These are phyloP conservation scores for Prionailurus viverrinus DNA, from an alignment of 2,113 vertebrate genomes.

Conservation along the genomic window DNA sequence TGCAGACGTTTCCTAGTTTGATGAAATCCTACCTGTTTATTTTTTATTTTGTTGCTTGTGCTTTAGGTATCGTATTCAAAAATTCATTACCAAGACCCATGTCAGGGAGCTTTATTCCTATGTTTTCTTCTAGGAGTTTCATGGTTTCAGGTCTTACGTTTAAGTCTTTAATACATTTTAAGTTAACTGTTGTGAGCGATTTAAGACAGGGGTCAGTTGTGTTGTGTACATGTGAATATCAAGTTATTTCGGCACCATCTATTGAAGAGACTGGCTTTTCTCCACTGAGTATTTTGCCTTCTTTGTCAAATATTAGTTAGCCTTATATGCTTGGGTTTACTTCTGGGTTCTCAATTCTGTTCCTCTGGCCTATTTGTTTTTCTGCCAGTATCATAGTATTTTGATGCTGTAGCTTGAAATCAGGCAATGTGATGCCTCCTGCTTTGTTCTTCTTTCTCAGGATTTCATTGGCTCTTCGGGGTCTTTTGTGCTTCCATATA, in stretches of 20 bases:
- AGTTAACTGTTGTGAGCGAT: background rate
- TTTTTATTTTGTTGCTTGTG: background rate
- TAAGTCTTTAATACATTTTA: background rate
- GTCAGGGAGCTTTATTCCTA: background rate
- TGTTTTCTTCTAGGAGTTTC: background rate
- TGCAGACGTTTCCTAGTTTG: background rate
- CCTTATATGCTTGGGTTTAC: background rate
- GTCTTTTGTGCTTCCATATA: background rate
- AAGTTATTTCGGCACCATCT: background rate
- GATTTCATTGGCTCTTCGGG: background rate
- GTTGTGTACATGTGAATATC: background rate
- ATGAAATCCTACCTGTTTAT: background rate
- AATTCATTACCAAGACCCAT: background rate
- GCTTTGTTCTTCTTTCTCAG: background rate
- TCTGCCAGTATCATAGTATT: background rate
- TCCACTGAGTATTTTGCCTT: background rate
- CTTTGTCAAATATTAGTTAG: background rate
- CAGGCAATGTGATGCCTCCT: background rate
- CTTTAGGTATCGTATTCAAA: background rate
- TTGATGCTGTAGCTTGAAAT: background rate
- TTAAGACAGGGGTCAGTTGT: background rate
- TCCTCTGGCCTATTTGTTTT: background rate
- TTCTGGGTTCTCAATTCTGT: background rate
- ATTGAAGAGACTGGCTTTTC: background rate
- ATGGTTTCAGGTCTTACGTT: background rate